Conservation (phyloP, 2,113 vertebrate genomes). For the Amblyornis subalaris region DNA sequence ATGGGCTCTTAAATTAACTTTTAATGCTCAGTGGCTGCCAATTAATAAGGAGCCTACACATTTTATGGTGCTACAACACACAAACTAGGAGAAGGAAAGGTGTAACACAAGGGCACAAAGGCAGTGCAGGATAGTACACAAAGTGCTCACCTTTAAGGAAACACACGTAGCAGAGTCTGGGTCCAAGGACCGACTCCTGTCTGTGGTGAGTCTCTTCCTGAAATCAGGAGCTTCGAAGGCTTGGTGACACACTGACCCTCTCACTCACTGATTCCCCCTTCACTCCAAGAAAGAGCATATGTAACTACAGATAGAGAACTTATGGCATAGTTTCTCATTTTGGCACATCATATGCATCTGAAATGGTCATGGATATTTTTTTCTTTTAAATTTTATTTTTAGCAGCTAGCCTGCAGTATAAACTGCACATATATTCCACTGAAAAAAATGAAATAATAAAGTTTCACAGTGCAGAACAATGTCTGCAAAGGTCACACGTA, state of each 20-base stretch:
- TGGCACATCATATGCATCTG: background rate
- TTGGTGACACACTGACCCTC: background rate
- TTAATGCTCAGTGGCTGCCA: background rate
- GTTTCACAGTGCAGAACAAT: background rate
- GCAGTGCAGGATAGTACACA: background rate
- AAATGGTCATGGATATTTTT: background rate
- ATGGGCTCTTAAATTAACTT: slow-evolving; percentile 24
- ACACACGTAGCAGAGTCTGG: background rate
- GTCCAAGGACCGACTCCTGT: background rate
- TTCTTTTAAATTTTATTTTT: background rate
- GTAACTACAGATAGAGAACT: background rate
- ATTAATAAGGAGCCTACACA: background rate
- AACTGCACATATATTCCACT: background rate
- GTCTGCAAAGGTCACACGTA: background rate
- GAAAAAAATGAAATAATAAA: background rate
- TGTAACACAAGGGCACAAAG: background rate
- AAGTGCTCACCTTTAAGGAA: background rate
- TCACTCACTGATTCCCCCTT: background rate
- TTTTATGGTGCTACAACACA: background rate
- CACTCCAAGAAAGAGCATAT: background rate
- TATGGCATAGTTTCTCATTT: background rate
- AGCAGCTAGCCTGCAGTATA: background rate
- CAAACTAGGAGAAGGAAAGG: background rate
- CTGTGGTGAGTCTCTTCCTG: background rate
- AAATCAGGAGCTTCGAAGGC: background rate